Evolutionary conservation across 2,113 vertebrate species (phyloP), one percentile per base, ranked within the genome.

Genomic region (Ceyx melanurus): DNA sequence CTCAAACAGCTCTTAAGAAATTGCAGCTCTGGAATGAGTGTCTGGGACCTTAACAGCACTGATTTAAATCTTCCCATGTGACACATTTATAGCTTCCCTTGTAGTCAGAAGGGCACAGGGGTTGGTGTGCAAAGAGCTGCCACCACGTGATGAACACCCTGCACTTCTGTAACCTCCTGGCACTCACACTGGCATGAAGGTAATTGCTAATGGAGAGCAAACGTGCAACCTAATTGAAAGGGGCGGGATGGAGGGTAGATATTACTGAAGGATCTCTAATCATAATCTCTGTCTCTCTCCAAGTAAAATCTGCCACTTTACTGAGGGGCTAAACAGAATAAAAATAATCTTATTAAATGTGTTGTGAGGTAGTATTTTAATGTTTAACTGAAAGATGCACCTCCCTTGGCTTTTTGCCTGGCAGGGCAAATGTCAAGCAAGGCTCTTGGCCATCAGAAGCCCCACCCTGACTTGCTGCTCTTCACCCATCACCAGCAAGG

Each of bases 51-150:
- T 61, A 73, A 64, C 22, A 93, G 37, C 57, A 57, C 50, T 85
- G 61, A 90, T 71, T 92, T 79, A 93, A 95, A 96, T 94, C 86
- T 90, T 87, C 61, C 56, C 77, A 35, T 50, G 18, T 73, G 86
- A 90, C 89, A 89, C 77, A 78, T 96, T 89, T 91, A 94, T 92
- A 86, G 94, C 66, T 91, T 84, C 87, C 71, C 57, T 78, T 78
- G 77, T 54, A 92, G 78, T 51, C 45, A 2, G 90, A 93, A 94
- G 86, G 79, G 83, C 87, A 89, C 86, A 72, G 33, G 72, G 71
- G 64, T 50, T 81, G 81, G 80, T 85, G 93, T 88, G 92, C 74
- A 94, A 61, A 96, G 91, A 91, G 62, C 87, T 81, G 43, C 73
- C 88, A 91, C 88, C 91, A 89, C n/a, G 82, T 86, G 85, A 92